Evolutionary conservation across 2,113 vertebrate species (phyloP).

Genomic region (Lophura nycthemera): DNA sequence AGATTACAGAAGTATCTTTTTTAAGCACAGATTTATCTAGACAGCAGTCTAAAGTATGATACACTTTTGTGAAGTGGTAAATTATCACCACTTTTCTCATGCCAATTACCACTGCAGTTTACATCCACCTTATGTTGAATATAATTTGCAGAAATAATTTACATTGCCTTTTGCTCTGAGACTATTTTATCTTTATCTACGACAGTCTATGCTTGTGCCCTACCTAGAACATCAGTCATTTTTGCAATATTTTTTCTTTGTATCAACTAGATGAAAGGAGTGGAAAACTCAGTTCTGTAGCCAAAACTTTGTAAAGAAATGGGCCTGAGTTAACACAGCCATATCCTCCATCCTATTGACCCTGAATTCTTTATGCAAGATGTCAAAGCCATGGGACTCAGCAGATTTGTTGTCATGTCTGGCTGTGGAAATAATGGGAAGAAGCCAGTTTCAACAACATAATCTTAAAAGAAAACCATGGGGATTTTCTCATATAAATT

Average conservation of each 20-base stretch:
- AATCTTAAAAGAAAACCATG: not conserved
- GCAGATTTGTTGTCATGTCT: constrained; percentile 4
- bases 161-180: constrained; percentile 50
- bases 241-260: not conserved
- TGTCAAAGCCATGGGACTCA: not conserved
- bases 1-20: constrained; percentile 47
- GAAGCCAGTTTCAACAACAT: constrained; percentile 41
- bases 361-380: constrained; percentile 10
- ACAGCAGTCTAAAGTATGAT: not conserved
- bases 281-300: constrained; percentile 5
- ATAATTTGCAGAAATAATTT: constrained; percentile 62
- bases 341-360: not conserved
- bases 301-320: constrained; percentile 4
- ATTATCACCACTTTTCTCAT: constrained; percentile 22
- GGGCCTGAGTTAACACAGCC: not conserved
- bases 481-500: constrained; percentile 34
- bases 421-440: constrained; percentile 32
- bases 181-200: constrained; percentile 64
- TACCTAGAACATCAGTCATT: not conserved
- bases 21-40: not conserved
- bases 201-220: not conserved
- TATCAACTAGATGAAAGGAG: not conserved
- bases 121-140: constrained; percentile 5
- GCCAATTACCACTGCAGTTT: not conserved
- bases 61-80: not conserved